These are phyloP conservation scores for Pristionchus fissidentatus DNA, from an alignment of 2,888 invertebrate species.

Conservation along the genomic window DNA sequence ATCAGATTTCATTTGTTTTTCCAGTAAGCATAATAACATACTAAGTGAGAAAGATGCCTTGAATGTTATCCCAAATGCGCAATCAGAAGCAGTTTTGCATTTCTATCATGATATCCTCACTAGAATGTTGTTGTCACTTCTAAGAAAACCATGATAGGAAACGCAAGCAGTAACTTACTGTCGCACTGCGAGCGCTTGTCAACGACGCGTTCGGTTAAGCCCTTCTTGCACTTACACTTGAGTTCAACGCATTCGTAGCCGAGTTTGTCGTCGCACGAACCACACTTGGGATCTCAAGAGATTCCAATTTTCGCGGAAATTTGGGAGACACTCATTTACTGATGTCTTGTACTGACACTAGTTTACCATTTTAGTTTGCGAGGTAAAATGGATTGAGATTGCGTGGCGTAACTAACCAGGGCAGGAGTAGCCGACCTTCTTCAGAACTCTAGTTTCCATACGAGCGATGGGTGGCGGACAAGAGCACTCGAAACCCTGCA, in stretches of 20 bases:
- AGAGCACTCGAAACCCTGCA: constrained; percentile 31
- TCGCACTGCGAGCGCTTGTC: neutral
- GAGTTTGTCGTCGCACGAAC: neutral
- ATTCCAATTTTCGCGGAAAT: neutral
- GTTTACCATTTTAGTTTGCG: too few species aligned
- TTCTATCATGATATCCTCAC: neutral
- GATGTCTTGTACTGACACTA: neutral
- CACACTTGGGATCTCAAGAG: constrained; percentile 24
- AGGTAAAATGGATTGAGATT: too few species aligned
- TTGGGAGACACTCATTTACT: neutral
- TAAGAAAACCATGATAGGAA: neutral
- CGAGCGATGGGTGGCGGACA: constrained; percentile 10
- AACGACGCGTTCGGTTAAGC: neutral
- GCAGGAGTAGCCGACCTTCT: neutral
- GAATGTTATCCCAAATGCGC: neutral
- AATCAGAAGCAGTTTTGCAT: neutral
- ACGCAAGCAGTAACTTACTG: neutral
- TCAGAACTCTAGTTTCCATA: neutral
- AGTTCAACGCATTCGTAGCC: constrained; percentile 41
- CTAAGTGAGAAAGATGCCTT: neutral
- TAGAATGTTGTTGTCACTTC: neutral
- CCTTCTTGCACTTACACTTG: constrained; percentile 35
- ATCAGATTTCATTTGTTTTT: neutral
- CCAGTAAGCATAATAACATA: too few species aligned
- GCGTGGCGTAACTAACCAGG: too few species aligned